phyloP scores from a whole-genome alignment of 2,113 vertebrate genomes.

The Columba janthina region DNA sequence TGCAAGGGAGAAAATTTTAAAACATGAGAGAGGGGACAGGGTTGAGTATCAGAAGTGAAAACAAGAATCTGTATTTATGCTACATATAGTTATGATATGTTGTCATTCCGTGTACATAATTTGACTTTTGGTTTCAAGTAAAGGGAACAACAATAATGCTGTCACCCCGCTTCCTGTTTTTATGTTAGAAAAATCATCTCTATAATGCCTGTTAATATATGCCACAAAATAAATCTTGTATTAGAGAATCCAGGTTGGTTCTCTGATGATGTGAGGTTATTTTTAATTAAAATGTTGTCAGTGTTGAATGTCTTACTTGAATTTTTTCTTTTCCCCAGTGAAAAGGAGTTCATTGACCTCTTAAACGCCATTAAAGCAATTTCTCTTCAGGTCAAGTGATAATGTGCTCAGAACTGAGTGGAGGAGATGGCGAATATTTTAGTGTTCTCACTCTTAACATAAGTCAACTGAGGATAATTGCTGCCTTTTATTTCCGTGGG shows the following conservation, averaged over 20 bases:
- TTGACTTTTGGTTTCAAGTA: neutral
- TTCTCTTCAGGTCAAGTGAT: constrained; percentile 11
- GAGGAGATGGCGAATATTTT: neutral
- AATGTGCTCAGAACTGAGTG: neutral
- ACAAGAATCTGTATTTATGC: neutral
- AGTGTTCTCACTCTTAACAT: neutral
- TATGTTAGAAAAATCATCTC: neutral
- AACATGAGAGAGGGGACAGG: neutral
- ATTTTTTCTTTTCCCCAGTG: neutral
- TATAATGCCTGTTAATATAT: neutral
- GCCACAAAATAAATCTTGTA: neutral
- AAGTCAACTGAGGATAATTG: neutral
- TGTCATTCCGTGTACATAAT: neutral
- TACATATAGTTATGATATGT: fast-evolving
- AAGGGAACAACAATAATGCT: neutral
- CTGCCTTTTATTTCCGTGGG: constrained; percentile 1
- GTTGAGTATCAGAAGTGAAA: neutral
- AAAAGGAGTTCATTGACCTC: constrained; percentile 10
- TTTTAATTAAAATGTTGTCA: constrained; percentile 18
- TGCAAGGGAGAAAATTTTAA: neutral
- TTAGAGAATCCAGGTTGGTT: neutral
- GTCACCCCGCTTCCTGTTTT: neutral
- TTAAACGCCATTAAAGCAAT: constrained; percentile 6
- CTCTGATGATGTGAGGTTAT: neutral
- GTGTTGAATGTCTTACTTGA: neutral